Conservation (phyloP, 2,888 invertebrate genomes). For the Druceiella hillmani region DNA sequence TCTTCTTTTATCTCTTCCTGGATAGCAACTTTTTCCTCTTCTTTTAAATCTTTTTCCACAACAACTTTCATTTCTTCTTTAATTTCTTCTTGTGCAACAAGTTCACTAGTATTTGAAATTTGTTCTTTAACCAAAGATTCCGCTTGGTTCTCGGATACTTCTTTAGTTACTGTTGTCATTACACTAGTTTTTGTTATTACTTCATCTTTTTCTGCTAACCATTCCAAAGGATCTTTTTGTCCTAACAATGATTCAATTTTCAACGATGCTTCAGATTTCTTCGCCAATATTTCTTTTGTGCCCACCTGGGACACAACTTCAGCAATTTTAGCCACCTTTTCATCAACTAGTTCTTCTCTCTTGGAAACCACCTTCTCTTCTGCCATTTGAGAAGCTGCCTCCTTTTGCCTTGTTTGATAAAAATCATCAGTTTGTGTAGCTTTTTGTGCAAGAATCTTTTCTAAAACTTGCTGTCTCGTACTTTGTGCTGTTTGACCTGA, state of each 20-base stretch:
- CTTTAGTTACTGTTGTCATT: slow-evolving; percentile 1
- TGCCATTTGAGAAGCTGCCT: too few species aligned
- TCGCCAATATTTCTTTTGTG: slow-evolving; percentile 33
- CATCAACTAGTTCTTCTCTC: slow-evolving; percentile 19
- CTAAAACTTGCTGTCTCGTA: neutral
- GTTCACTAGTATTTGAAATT: slow-evolving; percentile 15
- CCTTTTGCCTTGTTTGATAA: too few species aligned
- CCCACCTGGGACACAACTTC: too few species aligned
- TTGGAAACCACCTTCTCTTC: slow-evolving; percentile 33
- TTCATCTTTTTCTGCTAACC: slow-evolving; percentile 26
- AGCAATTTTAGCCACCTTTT: slow-evolving; percentile 29
- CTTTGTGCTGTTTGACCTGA: neutral
- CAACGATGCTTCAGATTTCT: slow-evolving; percentile 31
- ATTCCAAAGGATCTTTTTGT: slow-evolving; percentile 33
- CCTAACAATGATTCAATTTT: too few species aligned
- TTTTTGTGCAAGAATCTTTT: slow-evolving; percentile 1
- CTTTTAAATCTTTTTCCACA: slow-evolving; percentile 11
- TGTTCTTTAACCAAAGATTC: slow-evolving; percentile 5
- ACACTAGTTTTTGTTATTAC: neutral
- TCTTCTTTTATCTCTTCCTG: slow-evolving; percentile 25
- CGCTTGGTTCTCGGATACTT: too few species aligned
- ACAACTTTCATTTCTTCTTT: slow-evolving; percentile 24
- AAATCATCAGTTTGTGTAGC: neutral
- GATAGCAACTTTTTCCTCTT: slow-evolving; percentile 11
- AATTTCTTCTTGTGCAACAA: slow-evolving; percentile 24